A percentile compares a stretch with the other conserved stretches of the same genome.
These are phyloP conservation scores for Bungarus multicinctus DNA, from an alignment of 2,113 vertebrate genomes.

Conservation along the genomic window DNA sequence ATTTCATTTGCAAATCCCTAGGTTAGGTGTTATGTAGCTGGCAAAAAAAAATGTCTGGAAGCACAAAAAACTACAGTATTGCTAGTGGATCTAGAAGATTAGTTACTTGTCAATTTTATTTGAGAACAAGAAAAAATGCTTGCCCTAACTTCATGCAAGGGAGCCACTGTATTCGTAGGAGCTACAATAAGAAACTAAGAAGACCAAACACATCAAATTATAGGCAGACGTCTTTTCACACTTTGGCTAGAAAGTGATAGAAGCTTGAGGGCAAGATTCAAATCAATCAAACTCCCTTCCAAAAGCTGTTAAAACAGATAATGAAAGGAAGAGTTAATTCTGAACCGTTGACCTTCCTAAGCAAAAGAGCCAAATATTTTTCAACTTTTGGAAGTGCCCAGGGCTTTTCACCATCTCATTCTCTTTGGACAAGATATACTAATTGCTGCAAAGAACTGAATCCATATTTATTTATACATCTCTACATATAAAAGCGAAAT, in stretches of 20 bases:
- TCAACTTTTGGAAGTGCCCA: background rate
- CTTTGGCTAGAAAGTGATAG: background rate
- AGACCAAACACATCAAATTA: slow-evolving; percentile 9
- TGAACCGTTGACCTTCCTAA: background rate
- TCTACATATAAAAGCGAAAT: no score
- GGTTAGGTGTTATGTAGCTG: background rate
- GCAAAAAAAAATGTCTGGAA: background rate
- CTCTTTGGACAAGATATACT: background rate
- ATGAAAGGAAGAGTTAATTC: background rate
- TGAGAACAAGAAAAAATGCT: slow-evolving; percentile 35
- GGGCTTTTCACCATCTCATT: background rate
- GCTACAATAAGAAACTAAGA: slow-evolving; percentile 36
- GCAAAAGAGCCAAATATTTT: background rate
- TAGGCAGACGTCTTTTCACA: background rate
- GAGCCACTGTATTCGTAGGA: background rate
- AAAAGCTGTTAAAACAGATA: background rate
- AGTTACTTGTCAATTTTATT: slow-evolving; percentile 45
- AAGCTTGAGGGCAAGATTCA: background rate
- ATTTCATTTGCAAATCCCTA: background rate
- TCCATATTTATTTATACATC: background rate
- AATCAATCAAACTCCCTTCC: background rate
- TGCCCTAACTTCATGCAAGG: slow-evolving; percentile 52
- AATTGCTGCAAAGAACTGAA: background rate
- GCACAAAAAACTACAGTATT: slow-evolving; percentile 22
- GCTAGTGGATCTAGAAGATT: slow-evolving; percentile 40